Conservation (phyloP, 2,888 invertebrate genomes). For the Blera fallax region DNA sequence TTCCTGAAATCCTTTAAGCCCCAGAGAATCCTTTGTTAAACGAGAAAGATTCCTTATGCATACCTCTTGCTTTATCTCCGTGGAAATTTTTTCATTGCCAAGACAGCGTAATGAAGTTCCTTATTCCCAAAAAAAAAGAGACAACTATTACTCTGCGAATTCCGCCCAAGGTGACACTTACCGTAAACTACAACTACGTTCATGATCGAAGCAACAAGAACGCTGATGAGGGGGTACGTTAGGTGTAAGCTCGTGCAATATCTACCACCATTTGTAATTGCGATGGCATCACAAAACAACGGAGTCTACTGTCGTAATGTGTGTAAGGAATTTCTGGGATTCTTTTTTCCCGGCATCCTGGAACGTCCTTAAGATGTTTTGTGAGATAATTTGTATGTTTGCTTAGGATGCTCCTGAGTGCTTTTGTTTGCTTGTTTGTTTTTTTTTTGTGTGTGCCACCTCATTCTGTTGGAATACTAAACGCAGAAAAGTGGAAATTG, state of each 20-base stretch:
- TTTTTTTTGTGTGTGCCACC: background rate
- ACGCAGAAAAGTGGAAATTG: background rate
- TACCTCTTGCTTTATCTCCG: background rate
- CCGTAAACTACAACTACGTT: background rate
- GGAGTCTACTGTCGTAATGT: background rate
- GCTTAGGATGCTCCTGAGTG: slow-evolving; percentile 10
- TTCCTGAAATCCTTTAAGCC: background rate
- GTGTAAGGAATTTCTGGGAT: slow-evolving; percentile 9
- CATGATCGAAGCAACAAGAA: too few species aligned
- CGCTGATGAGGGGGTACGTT: too few species aligned
- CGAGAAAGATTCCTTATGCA: background rate
- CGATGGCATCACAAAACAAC: background rate
- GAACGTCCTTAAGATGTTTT: slow-evolving; percentile 32
- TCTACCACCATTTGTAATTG: slow-evolving; percentile 27
- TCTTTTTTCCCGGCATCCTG: background rate
- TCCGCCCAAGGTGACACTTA: background rate
- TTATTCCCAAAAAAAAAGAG: background rate
- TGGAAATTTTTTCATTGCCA: background rate
- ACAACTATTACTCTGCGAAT: background rate
- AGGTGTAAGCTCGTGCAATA: background rate
- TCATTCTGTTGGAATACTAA: background rate
- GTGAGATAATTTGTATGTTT: slow-evolving; percentile 41
- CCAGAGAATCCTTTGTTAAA: background rate
- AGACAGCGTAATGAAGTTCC: background rate
- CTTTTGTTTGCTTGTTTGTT: background rate